These are phyloP conservation scores for Dryobota labecula DNA, from an alignment of 2,888 invertebrate species.

Conservation along the genomic window DNA sequence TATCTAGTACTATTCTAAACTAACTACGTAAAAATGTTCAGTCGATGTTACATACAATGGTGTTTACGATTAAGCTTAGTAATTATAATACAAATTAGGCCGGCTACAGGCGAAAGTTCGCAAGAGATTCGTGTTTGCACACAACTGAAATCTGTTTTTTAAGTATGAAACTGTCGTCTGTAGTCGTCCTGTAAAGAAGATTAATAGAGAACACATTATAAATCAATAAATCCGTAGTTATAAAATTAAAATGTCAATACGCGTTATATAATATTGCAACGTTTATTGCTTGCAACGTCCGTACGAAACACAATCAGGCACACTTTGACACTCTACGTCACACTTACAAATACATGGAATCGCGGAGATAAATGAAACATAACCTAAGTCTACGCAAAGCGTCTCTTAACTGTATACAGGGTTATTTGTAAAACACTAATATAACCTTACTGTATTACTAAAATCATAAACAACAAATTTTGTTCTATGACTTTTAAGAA, in stretches of 20 bases:
- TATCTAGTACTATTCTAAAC: constrained; percentile 79
- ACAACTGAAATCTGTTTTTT: constrained; percentile 63
- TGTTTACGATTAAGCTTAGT: constrained; percentile 83
- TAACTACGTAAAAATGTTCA: constrained; percentile 89
- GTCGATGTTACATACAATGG: constrained; percentile 90
- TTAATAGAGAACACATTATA: constrained; percentile 75
- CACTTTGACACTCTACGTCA: constrained; percentile 76
- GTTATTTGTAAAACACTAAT: too few species aligned
- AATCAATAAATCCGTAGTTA: constrained; percentile 73
- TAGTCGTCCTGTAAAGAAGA: constrained; percentile 70
- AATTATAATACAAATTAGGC: constrained; percentile 69
- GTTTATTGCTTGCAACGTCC: constrained; percentile 81
- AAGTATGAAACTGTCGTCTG: constrained; percentile 73
- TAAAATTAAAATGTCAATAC: constrained; percentile 68
- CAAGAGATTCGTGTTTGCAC: constrained; percentile 68
- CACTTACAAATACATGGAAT: constrained; percentile 79
- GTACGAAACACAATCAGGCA: constrained; percentile 79
- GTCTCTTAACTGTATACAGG: constrained; percentile 42
- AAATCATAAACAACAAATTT: too few species aligned
- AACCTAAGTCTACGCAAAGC: constrained; percentile 68
- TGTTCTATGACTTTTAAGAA: too few species aligned
- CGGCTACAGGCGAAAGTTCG: constrained; percentile 54
- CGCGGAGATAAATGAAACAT: constrained; percentile 78
- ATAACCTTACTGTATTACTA: too few species aligned
- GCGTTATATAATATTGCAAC: constrained; percentile 81